Base-by-base conservation (phyloP, 2,888 invertebrate genomes). In the Acanthopleura granulata region DNA sequence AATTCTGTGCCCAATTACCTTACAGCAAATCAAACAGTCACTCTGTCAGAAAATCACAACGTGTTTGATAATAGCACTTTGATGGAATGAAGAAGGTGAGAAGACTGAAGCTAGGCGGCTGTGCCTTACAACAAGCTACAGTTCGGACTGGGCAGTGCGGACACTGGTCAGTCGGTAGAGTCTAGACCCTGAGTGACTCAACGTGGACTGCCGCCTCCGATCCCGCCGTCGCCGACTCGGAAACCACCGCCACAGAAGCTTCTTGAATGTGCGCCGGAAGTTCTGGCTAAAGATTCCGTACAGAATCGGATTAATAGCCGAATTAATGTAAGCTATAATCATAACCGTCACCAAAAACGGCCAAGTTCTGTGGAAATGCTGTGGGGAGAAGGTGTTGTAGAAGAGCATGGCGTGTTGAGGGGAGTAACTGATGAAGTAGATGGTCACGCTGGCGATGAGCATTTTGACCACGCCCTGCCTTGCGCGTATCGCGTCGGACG, bases 371-470 rank as follows among this genome's bases (percentile, higher is more conserved):
- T 87, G 87, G 78, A 90, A 88, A 9, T 83, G 82, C 1, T 83
- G 79, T 0, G 81, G 79, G 18, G 84, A 79, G 61, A 90, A 79
- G 0, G 85, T 85, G 75, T 85, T 86, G 83, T 89, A 89, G 57
- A 90, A 78, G 0, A 90, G 83, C 29, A 90, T 80, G 14, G 89
- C 85, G 78, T 91, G 91, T 66, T 90, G 89, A 0, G 91, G 91
- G 0, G 91, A 91, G 82, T 91, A 91, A 82, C 91, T 91, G 30
- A 91, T 75, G 80, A 91, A 91, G 83, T 91, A 91, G 16, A 92
- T 88, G 57, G 88, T 79, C 72, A 91, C 91, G 80, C 91, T 91
- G 22, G 90, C 91, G 15, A 91, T 88, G 49, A 91, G 85, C 91
- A 91, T 91, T 80, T 91, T 91, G 61, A 91, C 90, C n/a, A 92